Base-by-base conservation (phyloP, 2,888 invertebrate species). In the Melolontha melolontha region DNA sequence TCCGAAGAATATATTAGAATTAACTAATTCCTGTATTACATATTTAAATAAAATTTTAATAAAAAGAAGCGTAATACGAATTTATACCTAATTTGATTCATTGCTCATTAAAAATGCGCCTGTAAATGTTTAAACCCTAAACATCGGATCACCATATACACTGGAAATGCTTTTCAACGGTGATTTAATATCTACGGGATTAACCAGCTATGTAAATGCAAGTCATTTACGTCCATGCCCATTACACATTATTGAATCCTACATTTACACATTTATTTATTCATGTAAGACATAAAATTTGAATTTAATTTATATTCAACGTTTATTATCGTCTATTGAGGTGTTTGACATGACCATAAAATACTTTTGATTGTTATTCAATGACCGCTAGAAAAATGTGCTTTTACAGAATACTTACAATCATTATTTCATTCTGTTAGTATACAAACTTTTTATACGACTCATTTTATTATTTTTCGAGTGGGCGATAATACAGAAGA, bases 261-360 rank as follows among this genome's bases (percentile, higher is more conserved):
- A 34, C 42, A 64, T 40, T 39, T 51, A 51, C 40, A 41, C 41
- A 51, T 64, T 64, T 64, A 51, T 64, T 51, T 51, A 64, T 64
- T 41, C 27, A n/a, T 17, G 51, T 22, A 12, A 50, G 41, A 42
- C 64, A 51, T 41, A 51, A 64, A 64, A 51, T 64, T 51, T 42
- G 16, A 63, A 50, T 50, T 63, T 63, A 50, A 63, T 63, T 63
- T 63, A 50, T 63, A 63, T 63, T 63, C 62, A 63, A 63, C 16
- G 50, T 47, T 63, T 49, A 57, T 57, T 57, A 63, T 50, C 62
- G 51, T 50, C 50, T 41, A 41, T 64, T 17, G 51, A 64, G 34
- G 51, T 40, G 17, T 51, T 64, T 51, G 64, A 51, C 64, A 51
- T 27, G 57, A 29, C 57, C 22, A 57, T 57, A 57, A 57, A 57